A percentile compares a stretch with the other conserved stretches of the same genome.
Evolutionary conservation across 2,888 invertebrate species (phyloP).

Genomic region (Entomobrya multifasciata): DNA sequence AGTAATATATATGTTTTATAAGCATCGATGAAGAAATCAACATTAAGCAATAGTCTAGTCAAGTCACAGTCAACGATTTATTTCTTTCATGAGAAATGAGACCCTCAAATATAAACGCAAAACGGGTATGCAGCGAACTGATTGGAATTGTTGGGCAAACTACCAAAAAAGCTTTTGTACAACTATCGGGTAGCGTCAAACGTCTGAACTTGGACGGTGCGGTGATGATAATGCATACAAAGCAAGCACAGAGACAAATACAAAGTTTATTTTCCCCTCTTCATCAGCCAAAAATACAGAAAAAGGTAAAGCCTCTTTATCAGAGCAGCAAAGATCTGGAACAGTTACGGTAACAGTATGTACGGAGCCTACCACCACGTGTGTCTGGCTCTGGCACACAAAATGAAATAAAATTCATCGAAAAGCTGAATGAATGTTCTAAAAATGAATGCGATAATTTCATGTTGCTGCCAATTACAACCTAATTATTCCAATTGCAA

Average conservation of each 20-base stretch:
- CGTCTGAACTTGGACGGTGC: background rate
- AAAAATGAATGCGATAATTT: conserved; percentile 42
- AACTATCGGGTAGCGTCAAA: background rate
- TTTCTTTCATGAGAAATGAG: conserved; percentile 51
- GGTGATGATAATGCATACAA: too few relatives aligned
- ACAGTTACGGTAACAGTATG: conserved; percentile 20
- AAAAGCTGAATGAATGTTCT: background rate
- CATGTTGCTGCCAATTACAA: conserved; percentile 35
- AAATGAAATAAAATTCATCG: background rate
- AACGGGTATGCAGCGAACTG: conserved; percentile 32
- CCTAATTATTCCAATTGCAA: conserved; percentile 45
- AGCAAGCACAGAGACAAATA: too few relatives aligned
- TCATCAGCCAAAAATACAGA: background rate
- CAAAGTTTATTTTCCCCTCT: too few relatives aligned
- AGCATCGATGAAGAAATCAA: conserved; percentile 4
- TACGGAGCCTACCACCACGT: background rate
- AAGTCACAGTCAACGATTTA: conserved; percentile 40
- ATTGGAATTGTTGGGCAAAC: conserved; percentile 45
- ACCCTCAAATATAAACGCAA: conserved; percentile 3
- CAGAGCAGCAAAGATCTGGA: background rate
- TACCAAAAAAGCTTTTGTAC: conserved; percentile 53
- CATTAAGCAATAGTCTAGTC: background rate
- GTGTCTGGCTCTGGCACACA: background rate
- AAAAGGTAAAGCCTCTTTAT: background rate
- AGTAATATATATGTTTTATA: background rate